These are phyloP conservation scores for Engystomops pustulosus DNA, from an alignment of 2,113 vertebrate species.

Conservation along the genomic window DNA sequence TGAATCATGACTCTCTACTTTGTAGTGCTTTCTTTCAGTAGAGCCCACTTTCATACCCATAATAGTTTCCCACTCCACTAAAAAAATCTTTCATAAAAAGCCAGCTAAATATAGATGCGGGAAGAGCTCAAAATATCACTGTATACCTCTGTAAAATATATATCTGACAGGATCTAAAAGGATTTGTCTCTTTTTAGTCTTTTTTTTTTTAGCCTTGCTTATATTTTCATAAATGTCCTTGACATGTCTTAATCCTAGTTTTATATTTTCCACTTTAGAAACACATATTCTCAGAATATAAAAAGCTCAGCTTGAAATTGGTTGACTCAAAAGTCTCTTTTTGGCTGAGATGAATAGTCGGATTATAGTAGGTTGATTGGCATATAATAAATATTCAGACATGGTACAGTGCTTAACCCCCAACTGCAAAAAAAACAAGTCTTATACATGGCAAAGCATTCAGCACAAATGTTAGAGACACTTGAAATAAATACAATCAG, in stretches of 20 bases:
- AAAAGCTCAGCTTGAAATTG: background rate
- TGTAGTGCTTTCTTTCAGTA: too few species aligned
- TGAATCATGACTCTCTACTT: too few species aligned
- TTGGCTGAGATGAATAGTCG: background rate
- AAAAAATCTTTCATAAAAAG: too few species aligned
- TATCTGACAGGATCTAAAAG: background rate
- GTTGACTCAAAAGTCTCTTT: background rate
- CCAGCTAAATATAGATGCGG: too few species aligned
- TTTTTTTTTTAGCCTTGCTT: background rate
- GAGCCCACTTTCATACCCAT: too few species aligned
- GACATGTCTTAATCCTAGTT: background rate
- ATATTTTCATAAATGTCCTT: background rate
- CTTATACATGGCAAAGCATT: constrained; percentile 13
- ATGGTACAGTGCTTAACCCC: background rate
- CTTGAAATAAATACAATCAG: constrained; percentile 32
- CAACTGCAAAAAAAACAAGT: background rate
- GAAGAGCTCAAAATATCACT: too few species aligned
- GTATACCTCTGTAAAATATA: too few species aligned
- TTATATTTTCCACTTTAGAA: background rate
- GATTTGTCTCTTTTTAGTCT: too few species aligned
- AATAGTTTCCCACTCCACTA: too few species aligned
- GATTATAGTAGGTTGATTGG: constrained; percentile 1
- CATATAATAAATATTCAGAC: constrained; percentile 25
- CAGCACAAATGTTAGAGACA: constrained; percentile 32
- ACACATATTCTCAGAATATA: background rate